Evolutionary conservation across 2,888 invertebrate species (phyloP).

Genomic region (Myopa testacea): DNA sequence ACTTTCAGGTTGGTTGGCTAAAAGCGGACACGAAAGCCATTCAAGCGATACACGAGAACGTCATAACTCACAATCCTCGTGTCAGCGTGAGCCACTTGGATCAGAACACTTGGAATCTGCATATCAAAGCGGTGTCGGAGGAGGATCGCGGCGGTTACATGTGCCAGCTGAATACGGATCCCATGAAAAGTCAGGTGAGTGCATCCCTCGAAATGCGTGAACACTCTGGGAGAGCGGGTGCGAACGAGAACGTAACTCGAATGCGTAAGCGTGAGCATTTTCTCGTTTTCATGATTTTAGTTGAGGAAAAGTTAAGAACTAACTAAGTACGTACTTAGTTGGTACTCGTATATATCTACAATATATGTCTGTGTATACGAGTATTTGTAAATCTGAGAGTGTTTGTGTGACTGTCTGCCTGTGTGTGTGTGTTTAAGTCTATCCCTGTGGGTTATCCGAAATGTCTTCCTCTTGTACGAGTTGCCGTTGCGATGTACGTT

Average conservation of each 20-base stretch:
- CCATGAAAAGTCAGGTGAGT: conserved; percentile 92
- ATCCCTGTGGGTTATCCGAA: no score
- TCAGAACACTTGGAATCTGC: conserved; percentile 89
- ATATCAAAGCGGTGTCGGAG: conserved; percentile 86
- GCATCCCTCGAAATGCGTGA: neutral
- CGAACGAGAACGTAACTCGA: neutral
- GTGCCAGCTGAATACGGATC: conserved; percentile 95
- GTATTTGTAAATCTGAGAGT: no score
- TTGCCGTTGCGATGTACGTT: neutral
- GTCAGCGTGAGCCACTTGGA: conserved; percentile 88
- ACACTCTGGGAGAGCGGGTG: neutral
- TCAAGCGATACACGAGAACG: conserved; percentile 91
- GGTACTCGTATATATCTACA: no score
- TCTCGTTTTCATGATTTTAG: no score
- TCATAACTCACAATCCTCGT: conserved; percentile 90
- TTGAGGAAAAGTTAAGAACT: no score
- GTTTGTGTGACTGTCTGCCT: no score
- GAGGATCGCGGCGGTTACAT: conserved; percentile 92
- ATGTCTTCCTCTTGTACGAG: no score
- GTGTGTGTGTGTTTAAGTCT: no score
- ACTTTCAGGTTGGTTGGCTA: conserved; percentile 87
- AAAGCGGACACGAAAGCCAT: conserved; percentile 94
- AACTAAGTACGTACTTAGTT: no score
- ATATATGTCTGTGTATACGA: no score
- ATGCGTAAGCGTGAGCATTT: neutral